phyloP scores from a whole-genome alignment of 23 tunicate species.

The Trididemnum nubilum region DNA sequence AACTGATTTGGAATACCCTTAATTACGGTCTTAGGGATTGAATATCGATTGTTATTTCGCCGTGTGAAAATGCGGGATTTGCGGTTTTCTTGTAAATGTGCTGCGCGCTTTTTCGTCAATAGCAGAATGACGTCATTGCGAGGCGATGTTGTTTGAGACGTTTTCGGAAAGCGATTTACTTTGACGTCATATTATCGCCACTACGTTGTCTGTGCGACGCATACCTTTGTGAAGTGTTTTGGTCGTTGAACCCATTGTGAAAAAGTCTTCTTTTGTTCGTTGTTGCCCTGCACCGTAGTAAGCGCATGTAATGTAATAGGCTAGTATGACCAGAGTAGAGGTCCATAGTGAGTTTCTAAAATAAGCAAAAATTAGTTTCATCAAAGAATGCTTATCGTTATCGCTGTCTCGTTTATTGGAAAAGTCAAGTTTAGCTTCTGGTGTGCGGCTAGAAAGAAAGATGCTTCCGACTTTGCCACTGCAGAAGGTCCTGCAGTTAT shows the following conservation, averaged over 20 bases:
- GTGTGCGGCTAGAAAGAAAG: too few species aligned
- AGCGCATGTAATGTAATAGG: neutral
- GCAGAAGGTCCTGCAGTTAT: too few species aligned
- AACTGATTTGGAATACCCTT: too few species aligned
- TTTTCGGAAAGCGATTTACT: slow-evolving; percentile 49
- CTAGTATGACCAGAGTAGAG: too few species aligned
- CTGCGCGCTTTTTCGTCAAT: slow-evolving; percentile 3
- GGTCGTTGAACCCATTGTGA: neutral
- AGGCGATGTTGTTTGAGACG: slow-evolving; percentile 32
- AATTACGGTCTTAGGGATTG: neutral
- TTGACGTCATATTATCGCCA: slow-evolving; percentile 41
- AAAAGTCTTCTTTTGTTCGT: neutral
- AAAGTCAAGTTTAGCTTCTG: too few species aligned
- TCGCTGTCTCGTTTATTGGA: too few species aligned
- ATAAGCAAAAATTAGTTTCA: too few species aligned
- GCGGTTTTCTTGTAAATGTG: neutral
- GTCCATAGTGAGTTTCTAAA: too few species aligned
- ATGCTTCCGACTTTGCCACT: too few species aligned
- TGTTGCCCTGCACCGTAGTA: neutral
- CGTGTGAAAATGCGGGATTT: too few species aligned
- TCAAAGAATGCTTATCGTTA: too few species aligned
- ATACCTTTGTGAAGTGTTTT: neutral
- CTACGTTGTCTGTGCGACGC: neutral
- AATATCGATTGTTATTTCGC: too few species aligned
- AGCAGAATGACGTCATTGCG: slow-evolving; percentile 28